Base-by-base conservation (phyloP, 1,140 invertebrate species). In the Euglossa dilemma region DNA sequence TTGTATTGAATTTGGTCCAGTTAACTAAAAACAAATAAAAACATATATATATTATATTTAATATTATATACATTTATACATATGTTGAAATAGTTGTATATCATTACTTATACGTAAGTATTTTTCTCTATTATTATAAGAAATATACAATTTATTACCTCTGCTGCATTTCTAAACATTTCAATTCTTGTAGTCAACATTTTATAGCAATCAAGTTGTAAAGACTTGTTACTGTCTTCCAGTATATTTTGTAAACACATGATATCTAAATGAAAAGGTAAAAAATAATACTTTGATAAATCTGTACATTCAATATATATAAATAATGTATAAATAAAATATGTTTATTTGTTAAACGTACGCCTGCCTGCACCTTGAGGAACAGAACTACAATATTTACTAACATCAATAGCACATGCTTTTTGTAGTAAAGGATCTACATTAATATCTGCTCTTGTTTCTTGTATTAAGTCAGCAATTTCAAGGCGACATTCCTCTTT, bases 111-210 rank as follows among this genome's bases (percentile, higher is more conserved):
- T 6, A 57, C 0, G 25, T 61, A n/a, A 6, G n/a, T 59, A 25
- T 71, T 52, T 67, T 84, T 57, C 69, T 91, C 89, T 80, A n/a
- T 23, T 23, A 88, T 66, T 7, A 7, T 50, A n/a, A 80, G 61
- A 28, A 56, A 70, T 66, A 59, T 80, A 77, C 71, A 59, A 71
- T 82, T 70, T 20, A 92, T 94, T 94, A 98, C 97, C 94, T 97
- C 96, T 54, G 96, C 97, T 43, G 98, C 97, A 95, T 97, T 97
- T 94, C 96, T 97, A 92, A 98, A 98, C 97, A 99, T 98, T 94
- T 98, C 97, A 88, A 98, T 96, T 88, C 98, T 95, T 80, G 96
- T 96, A 74, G 95, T 95, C 67, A 99, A 93, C 95, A 97, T 97
- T 85, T 96, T 96, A 86, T 96, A 95, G 93, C 98, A 98, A 85